Base-by-base conservation (phyloP, 2,797 vertebrate genomes). In the Gallinago solitaria region DNA sequence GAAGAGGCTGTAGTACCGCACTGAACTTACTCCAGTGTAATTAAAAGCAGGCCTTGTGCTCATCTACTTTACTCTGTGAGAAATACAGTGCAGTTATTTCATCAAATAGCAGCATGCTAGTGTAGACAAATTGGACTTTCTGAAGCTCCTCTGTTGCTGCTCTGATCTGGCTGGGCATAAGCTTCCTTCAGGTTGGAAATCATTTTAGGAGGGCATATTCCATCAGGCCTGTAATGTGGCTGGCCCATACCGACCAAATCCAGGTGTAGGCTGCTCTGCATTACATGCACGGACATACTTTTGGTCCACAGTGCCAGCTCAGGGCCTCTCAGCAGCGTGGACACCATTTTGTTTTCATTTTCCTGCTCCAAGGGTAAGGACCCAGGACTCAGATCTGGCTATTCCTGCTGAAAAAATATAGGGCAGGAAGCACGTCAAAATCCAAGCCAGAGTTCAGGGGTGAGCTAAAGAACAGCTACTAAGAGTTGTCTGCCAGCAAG, bases 141-240 rank as follows among this genome's bases (percentile, higher is more conserved):
- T 2, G 18, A 85, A 83, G 24, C 16, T 12, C 14, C 39, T 73
- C 28, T 83, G 0, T 19, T 70, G 37, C 32, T 76, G 28, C 41
- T 64, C 41, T 69, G 59, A 30, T 19, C 24, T 48, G 43, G 11
- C 20, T 45, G 57, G 39, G 21, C 16, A 17, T 9, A 8, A 70
- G 1, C 39, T 56, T 17, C 32, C 28, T 61, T 25, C 63, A 51
- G 39, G 8, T 9, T 85, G 67, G 56, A 65, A 23, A 35, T 28
- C 2, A 6, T 57, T 10, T 68, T 5, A 37, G 59, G 19, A 87
- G 12, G 5, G 13, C 8, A 10, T 16, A 8, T 17, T 71, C 54
- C 50, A 48, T 24, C 39, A 82, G 39, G 6, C 32, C 2, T 3
- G 30, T n/a, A 16, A 9, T 0, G 0, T 60, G 59, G 5, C 37